These are phyloP conservation scores for Oreohelix idahoensis DNA, from an alignment of 1,140 invertebrate species.

Conservation along the genomic window DNA sequence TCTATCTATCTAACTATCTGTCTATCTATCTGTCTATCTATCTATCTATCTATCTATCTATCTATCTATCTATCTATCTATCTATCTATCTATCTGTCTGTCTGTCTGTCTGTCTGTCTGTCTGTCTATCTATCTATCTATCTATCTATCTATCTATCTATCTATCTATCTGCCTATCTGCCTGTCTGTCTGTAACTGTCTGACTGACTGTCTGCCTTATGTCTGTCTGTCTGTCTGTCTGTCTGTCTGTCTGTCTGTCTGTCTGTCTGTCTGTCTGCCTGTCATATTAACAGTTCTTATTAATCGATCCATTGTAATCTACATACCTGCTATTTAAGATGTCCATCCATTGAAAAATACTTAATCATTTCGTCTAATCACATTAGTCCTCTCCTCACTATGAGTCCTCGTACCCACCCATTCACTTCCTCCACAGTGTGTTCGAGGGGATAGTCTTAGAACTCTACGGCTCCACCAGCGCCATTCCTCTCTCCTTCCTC, in stretches of 20 bases:
- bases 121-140: not conserved
- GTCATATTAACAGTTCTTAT: no score
- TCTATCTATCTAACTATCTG: not conserved
- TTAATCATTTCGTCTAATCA: no score
- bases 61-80: conserved; percentile 9
- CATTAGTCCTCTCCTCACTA: no score
- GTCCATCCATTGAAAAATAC: no score
- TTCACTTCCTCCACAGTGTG: conserved; percentile 51
- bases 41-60: conserved; percentile 9
- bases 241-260: not conserved
- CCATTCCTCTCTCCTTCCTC: conserved; percentile 80
- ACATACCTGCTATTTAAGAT: no score
- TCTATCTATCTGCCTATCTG: no score
- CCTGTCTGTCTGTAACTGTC: not conserved
- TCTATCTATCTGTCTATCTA: conserved; percentile 3
- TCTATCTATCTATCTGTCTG: not conserved
- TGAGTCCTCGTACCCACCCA: not conserved
- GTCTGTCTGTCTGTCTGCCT: not conserved
- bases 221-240: not conserved
- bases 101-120: not conserved
- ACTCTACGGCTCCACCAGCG: conserved; percentile 57
- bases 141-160: not conserved
- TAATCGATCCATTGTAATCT: no score
- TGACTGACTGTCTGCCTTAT: not conserved
- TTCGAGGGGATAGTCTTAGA: conserved; percentile 65